A percentile compares a stretch with the other conserved stretches of the same genome.
phyloP scores from a whole-genome alignment of 2,113 vertebrate genomes.

The Guaruba guarouba region DNA sequence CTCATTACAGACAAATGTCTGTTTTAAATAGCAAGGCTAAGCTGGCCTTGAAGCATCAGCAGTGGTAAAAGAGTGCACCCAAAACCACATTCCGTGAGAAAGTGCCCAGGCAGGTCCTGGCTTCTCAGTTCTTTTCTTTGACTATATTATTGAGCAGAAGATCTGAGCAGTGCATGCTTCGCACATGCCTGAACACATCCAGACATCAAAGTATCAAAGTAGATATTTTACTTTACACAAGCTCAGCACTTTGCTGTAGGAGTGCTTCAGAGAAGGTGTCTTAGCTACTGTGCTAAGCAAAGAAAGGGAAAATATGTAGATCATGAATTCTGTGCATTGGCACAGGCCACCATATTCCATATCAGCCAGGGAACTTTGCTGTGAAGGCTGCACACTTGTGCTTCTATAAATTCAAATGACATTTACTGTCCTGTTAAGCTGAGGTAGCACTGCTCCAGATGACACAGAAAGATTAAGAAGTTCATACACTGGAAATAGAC shows the following conservation, averaged over 20 bases:
- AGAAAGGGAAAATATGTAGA: not conserved
- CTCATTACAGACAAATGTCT: not conserved
- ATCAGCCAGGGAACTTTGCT: not conserved
- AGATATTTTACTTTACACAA: not conserved
- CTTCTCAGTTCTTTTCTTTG: not conserved
- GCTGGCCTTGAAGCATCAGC: not conserved
- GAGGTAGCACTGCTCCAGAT: not conserved
- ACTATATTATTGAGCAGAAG: not conserved
- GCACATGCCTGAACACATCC: not conserved
- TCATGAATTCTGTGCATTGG: not conserved
- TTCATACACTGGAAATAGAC: slow-evolving; percentile 48
- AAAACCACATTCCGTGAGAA: not conserved
- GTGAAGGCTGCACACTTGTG: slow-evolving; percentile 20
- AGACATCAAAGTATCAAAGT: not conserved
- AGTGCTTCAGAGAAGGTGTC: not conserved
- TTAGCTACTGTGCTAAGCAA: not conserved
- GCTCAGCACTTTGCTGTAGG: not conserved
- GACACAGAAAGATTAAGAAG: slow-evolving; percentile 24
- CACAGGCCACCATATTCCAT: not conserved
- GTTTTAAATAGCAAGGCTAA: not conserved
- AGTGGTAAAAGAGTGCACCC: not conserved
- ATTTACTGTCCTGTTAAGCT: slow-evolving; percentile 44
- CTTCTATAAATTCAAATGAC: slow-evolving; percentile 61
- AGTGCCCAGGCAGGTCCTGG: not conserved
- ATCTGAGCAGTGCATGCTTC: not conserved